Conservation (phyloP, 2,888 invertebrate species). For the Polia nebulosa region DNA sequence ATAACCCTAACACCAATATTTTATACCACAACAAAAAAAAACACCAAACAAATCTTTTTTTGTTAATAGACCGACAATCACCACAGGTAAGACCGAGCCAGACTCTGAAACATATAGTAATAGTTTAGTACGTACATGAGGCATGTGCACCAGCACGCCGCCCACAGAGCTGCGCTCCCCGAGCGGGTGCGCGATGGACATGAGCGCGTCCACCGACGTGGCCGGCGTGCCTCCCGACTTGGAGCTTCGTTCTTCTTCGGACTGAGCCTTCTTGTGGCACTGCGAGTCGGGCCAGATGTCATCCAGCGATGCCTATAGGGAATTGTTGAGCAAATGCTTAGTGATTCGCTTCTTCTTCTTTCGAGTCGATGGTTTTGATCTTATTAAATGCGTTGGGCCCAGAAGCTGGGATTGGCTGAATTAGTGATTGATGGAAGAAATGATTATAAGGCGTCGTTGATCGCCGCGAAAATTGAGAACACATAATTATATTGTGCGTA, state of each 20-base stretch:
- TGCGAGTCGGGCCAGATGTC: conserved; percentile 92
- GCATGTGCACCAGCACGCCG: conserved; percentile 97
- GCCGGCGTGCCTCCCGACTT: conserved; percentile 76
- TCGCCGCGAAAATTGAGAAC: too few relatives aligned
- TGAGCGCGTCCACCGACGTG: conserved; percentile 75
- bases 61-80: conserved; percentile 24
- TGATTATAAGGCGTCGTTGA: too few relatives aligned
- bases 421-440: too few relatives aligned
- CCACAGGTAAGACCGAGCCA: conserved; percentile 8
- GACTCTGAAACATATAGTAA: neutral
- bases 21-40: conserved; percentile 7
- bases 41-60: neutral
- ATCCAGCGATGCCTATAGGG: conserved; percentile 79
- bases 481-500: too few relatives aligned
- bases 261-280: conserved; percentile 91
- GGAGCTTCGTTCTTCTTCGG: conserved; percentile 92
- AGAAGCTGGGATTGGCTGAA: too few relatives aligned
- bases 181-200: conserved; percentile 79
- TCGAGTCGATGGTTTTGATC: too few relatives aligned
- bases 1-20: conserved; percentile 33
- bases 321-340: neutral
- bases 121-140: conserved; percentile 93
- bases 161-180: conserved; percentile 92
- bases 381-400: too few relatives aligned
- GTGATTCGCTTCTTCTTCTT: too few relatives aligned